phyloP scores from a whole-genome alignment of 2,797 vertebrate species.

The Decapterus maruadsi region DNA sequence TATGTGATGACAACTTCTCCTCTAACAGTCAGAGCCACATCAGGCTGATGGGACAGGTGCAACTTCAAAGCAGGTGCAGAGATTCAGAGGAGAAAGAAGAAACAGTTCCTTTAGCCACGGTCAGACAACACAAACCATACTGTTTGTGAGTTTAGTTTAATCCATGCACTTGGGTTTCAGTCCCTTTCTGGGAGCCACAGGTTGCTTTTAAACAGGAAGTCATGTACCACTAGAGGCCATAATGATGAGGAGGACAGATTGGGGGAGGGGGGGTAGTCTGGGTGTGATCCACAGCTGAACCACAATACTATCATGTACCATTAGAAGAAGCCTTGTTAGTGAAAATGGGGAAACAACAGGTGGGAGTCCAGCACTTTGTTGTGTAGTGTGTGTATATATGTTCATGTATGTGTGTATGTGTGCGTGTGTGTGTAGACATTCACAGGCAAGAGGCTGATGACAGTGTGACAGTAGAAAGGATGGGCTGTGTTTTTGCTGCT shows the following conservation, averaged over 20 bases:
- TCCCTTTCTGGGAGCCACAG: conserved; percentile 1
- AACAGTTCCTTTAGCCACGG: background rate
- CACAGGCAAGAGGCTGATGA: conserved; percentile 81
- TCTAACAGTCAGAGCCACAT: background rate
- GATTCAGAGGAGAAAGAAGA: background rate
- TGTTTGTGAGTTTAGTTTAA: too few species aligned
- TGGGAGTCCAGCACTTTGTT: conserved; percentile 67
- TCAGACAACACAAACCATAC: background rate
- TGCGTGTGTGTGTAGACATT: conserved; percentile 71
- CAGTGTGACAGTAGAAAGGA: conserved; percentile 66
- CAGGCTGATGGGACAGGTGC: background rate
- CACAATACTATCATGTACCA: conserved; percentile 19
- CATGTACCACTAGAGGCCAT: background rate
- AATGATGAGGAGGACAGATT: background rate
- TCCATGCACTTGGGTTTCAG: background rate
- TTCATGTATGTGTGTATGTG: conserved; percentile 4
- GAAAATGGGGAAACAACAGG: conserved; percentile 28
- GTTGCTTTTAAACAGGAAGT: conserved; percentile 1
- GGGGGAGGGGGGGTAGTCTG: background rate
- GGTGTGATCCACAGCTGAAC: conserved; percentile 5
- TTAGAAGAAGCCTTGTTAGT: conserved; percentile 27
- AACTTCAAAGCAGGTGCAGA: background rate
- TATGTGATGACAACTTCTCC: background rate
- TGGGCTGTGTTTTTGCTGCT: conserved; percentile 75
- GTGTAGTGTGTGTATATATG: conserved; percentile 27